phyloP scores from a whole-genome alignment of 1,140 invertebrate genomes.

The Vanessa tameamea region DNA sequence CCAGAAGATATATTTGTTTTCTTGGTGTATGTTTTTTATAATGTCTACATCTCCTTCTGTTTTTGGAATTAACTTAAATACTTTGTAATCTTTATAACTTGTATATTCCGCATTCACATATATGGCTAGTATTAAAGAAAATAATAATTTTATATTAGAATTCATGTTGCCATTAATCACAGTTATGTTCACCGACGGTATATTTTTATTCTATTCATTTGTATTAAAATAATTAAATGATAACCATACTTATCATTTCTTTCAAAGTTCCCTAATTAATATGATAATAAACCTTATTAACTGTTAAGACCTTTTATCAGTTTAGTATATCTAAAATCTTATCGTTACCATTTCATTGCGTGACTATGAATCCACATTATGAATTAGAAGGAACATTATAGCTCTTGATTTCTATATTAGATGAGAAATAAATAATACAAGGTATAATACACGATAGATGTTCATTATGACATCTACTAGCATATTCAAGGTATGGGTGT shows the following conservation, averaged over 20 bases:
- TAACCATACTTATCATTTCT: not conserved
- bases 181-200: not conserved
- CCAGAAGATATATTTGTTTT: slow-evolving; percentile 51
- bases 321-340: not conserved
- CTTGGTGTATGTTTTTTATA: slow-evolving; percentile 41
- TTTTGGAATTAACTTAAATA: slow-evolving; percentile 71
- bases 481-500: too few relatives aligned
- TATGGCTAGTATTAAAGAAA: slow-evolving; percentile 31
- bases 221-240: not conserved
- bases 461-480: too few relatives aligned
- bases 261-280: not conserved
- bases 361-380: too few relatives aligned
- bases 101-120: slow-evolving; percentile 51
- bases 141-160: slow-evolving; percentile 41
- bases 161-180: slow-evolving; percentile 29
- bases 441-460: too few relatives aligned
- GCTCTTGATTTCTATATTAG: too few relatives aligned
- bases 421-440: too few relatives aligned
- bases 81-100: slow-evolving; percentile 74
- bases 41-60: slow-evolving; percentile 49
- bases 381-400: too few relatives aligned
- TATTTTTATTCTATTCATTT: not conserved
- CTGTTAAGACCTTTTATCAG: not conserved
- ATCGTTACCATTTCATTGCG: too few relatives aligned
- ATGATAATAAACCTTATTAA: not conserved